Conservation (phyloP, 2,797 vertebrate genomes). For the Sphenodon punctatus region DNA sequence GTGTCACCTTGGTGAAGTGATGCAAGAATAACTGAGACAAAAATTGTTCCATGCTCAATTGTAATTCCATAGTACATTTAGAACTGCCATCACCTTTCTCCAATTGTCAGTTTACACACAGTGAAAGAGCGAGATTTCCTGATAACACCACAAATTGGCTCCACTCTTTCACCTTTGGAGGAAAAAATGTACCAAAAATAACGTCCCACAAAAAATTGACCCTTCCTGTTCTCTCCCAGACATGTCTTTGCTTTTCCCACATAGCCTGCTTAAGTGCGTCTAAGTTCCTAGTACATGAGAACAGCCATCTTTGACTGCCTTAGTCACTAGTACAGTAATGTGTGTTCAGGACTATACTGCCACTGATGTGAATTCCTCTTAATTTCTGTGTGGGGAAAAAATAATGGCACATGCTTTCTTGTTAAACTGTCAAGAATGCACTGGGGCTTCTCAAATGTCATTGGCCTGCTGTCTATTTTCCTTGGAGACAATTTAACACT, state of each 20-base stretch:
- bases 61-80: neutral
- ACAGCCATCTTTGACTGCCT: neutral
- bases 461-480: constrained; percentile 27
- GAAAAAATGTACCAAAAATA: neutral
- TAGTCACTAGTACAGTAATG: neutral
- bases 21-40: neutral
- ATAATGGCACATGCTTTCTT: constrained; percentile 46
- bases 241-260: neutral
- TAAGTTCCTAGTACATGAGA: neutral
- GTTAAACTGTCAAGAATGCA: constrained; percentile 41
- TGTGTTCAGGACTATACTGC: neutral
- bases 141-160: neutral
- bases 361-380: neutral
- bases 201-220: accelerated
- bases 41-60: neutral
- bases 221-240: accelerated
- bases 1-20: too few species aligned
- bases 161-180: neutral
- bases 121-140: neutral
- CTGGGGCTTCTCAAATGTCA: constrained; percentile 56
- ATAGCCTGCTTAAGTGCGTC: neutral
- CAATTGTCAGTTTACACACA: neutral
- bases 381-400: constrained; percentile 27
- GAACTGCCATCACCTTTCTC: neutral
- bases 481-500: constrained; percentile 51